Conservation (phyloP, 2,113 vertebrate genomes). For the Spea multiplicata region DNA sequence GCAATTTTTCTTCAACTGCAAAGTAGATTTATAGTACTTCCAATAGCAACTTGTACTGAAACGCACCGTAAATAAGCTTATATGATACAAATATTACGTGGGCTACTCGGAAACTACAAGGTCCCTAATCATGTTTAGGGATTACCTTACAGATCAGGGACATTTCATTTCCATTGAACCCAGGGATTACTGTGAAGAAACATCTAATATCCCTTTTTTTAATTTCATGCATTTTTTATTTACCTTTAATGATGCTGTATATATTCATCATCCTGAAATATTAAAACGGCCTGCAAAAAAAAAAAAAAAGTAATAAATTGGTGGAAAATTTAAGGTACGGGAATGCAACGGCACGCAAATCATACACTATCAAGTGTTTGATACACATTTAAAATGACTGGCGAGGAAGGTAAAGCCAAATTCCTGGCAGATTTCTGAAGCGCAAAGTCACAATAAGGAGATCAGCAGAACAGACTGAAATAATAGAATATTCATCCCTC, state of each 20-base stretch:
- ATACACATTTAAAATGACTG: constrained; percentile 83
- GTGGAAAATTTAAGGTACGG: constrained; percentile 77
- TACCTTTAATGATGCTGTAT: constrained; percentile 85
- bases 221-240: constrained; percentile 85
- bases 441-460: constrained; percentile 85
- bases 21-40: constrained; percentile 74
- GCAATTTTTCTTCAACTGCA: constrained; percentile 66
- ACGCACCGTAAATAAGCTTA: constrained; percentile 82
- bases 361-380: constrained; percentile 87
- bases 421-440: constrained; percentile 82
- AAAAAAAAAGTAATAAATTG: constrained; percentile 83
- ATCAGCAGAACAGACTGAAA: constrained; percentile 95
- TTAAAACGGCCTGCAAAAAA: constrained; percentile 79
- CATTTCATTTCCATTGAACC: constrained; percentile 75
- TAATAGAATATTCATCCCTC: constrained; percentile 99
- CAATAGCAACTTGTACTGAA: constrained; percentile 76
- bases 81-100: constrained; percentile 75
- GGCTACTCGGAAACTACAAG: constrained; percentile 71
- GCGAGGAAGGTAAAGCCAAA: constrained; percentile 73
- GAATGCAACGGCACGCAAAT: constrained; percentile 82
- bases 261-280: constrained; percentile 87
- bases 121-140: constrained; percentile 84
- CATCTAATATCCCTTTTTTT: constrained; percentile 82
- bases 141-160: constrained; percentile 77
- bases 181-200: constrained; percentile 76